Base-by-base conservation (phyloP, 2,113 vertebrate species). In the Varanus komodoensis region DNA sequence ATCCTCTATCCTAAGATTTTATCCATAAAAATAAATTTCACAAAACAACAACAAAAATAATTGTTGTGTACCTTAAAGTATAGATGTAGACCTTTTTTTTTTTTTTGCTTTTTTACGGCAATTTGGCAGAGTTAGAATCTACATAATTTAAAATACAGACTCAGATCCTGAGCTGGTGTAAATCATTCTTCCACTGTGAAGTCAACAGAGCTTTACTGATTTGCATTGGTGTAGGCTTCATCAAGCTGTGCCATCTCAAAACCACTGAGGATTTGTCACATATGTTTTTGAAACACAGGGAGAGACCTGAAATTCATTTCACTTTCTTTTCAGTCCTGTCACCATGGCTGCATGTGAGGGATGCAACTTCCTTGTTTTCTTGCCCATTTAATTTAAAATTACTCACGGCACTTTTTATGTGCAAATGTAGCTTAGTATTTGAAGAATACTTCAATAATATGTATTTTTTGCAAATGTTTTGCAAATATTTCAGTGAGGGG, bases 1-100 rank as follows among this genome's bases (percentile, higher is more conserved):
- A 98, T 97, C 97, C 96, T 90, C 95, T 95, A 78, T 95, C 96
- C 94, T 93, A 96, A 92, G 89, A 92, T 88, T 93, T 95, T 91
- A 93, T 95, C 94, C 88, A 92, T 91, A 92, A 93, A 96, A 96
- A 92, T 92, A 29, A 88, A 88, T 95, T 92, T 90, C 74, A 69
- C 54, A 48, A 80, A 83, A 82, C 91, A 0, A 86, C 52, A 78
- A 54, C 88, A 85, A 89, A 80, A 89, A 84, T 79, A 92, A 90
- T n/a, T 1, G 74, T 71, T 88, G 12, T 88, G 57, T 89, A 29
- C 25, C 8, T 90, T 90, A 84, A 90, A 29, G 6, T 84, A 52
- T 0, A 84, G 79, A 29, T 7, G 52, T 73, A n/a, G 57, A 4
- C 7, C 29, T 7, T 3, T 84, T 84, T 77, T 44, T 44, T 3